Conservation (phyloP, 2,888 invertebrate species). For the Heliconius ismenius region DNA sequence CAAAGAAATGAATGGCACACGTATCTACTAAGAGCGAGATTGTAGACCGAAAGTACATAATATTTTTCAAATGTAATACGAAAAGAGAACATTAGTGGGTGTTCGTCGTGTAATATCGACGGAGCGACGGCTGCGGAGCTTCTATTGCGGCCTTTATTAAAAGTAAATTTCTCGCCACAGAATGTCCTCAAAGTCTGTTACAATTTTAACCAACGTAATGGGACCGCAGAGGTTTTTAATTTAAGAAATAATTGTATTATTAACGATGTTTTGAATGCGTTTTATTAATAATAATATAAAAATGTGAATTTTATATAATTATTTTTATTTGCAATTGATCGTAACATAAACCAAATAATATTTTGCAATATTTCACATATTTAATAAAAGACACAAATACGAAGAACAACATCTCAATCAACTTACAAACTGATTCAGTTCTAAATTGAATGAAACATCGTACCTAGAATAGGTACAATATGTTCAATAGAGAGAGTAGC, state of each 20-base stretch:
- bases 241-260: slow-evolving; percentile 10
- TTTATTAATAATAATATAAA: too few relatives aligned
- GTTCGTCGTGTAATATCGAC: slow-evolving; percentile 73
- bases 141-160: slow-evolving; percentile 77
- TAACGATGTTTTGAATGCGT: neutral
- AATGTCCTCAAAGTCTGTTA: slow-evolving; percentile 68
- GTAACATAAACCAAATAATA: neutral
- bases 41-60: slow-evolving; percentile 75
- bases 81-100: slow-evolving; percentile 77
- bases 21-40: slow-evolving; percentile 58
- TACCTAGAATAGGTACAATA: slow-evolving; percentile 73
- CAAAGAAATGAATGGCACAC: slow-evolving; percentile 37
- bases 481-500: slow-evolving; percentile 64
- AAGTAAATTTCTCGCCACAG: slow-evolving; percentile 78
- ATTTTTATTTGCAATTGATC: neutral
- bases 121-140: slow-evolving; percentile 71
- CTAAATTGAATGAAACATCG: slow-evolving; percentile 68
- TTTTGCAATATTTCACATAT: neutral
- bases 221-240: slow-evolving; percentile 28
- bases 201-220: slow-evolving; percentile 47
- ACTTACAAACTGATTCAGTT: slow-evolving; percentile 42
- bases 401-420: slow-evolving; percentile 16
- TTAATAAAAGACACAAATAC: neutral
- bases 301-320: too few relatives aligned
- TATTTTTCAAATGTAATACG: slow-evolving; percentile 77